Conservation (phyloP, 2,888 invertebrate genomes). For the Dicyrtoma fusca region DNA sequence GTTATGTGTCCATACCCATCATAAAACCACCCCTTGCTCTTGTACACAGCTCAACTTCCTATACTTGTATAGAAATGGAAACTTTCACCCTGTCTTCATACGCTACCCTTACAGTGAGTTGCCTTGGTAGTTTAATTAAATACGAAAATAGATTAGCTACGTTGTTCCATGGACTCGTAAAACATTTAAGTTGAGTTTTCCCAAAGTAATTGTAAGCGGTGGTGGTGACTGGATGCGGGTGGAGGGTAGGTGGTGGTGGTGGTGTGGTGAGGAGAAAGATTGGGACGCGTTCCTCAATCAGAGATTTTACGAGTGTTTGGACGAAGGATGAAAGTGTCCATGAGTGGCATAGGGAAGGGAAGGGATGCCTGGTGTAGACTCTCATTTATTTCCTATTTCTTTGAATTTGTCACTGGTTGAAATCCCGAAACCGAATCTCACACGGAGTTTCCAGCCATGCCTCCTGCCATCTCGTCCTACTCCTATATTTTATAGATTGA, state of each 20-base stretch:
- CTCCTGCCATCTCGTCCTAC: neutral
- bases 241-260: neutral
- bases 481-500: conserved; percentile 29
- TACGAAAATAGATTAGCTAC: conserved; percentile 33
- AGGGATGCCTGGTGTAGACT: conserved; percentile 2
- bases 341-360: no score
- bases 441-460: no score
- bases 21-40: no score
- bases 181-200: conserved; percentile 33
- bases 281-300: conserved; percentile 27
- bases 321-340: conserved; percentile 29
- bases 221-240: no score
- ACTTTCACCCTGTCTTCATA: no score
- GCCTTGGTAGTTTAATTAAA: conserved; percentile 28
- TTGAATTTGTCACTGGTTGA: no score
- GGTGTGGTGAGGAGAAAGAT: conserved; percentile 4
- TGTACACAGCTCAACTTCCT: no score
- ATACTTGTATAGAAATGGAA: no score
- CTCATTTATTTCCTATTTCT: no score
- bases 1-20: no score
- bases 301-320: conserved; percentile 31
- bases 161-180: conserved; percentile 26
- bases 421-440: no score
- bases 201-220: conserved; percentile 17
- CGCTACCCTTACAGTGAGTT: no score